These are phyloP conservation scores for Hippolais icterina DNA, from an alignment of 2,113 vertebrate species.

Conservation along the genomic window DNA sequence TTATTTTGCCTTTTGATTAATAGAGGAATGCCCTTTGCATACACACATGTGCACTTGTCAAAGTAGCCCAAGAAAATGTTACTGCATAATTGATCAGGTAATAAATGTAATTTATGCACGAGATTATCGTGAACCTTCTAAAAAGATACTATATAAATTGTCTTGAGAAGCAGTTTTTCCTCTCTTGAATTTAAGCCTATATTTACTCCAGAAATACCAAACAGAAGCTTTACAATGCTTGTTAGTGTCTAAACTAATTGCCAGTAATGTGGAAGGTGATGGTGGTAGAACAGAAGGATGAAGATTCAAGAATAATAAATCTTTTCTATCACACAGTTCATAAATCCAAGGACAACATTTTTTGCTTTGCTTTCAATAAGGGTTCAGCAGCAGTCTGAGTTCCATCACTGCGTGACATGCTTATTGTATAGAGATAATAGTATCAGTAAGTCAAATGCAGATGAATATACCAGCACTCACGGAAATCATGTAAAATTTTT, in stretches of 20 bases:
- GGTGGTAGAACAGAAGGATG: not conserved
- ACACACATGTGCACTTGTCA: fast-evolving
- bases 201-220: not conserved
- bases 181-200: not conserved
- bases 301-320: not conserved
- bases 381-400: not conserved
- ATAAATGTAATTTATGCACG: not conserved
- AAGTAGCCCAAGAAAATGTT: not conserved
- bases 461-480: not conserved
- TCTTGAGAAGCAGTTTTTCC: not conserved
- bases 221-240: not conserved
- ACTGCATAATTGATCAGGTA: not conserved
- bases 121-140: not conserved
- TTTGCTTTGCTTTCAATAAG: not conserved
- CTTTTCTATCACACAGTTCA: not conserved
- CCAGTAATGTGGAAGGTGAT: not conserved
- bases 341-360: not conserved
- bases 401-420: fast-evolving
- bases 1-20: not conserved
- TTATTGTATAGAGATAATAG: not conserved
- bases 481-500: not conserved
- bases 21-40: not conserved
- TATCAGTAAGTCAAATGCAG: not conserved
- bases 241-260: not conserved
- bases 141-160: not conserved